Percentiles rank a stretch among this genome's conserved stretches.
These are phyloP conservation scores for Herpetotheres cachinnans DNA, from an alignment of 2,113 vertebrate species.

Conservation along the genomic window DNA sequence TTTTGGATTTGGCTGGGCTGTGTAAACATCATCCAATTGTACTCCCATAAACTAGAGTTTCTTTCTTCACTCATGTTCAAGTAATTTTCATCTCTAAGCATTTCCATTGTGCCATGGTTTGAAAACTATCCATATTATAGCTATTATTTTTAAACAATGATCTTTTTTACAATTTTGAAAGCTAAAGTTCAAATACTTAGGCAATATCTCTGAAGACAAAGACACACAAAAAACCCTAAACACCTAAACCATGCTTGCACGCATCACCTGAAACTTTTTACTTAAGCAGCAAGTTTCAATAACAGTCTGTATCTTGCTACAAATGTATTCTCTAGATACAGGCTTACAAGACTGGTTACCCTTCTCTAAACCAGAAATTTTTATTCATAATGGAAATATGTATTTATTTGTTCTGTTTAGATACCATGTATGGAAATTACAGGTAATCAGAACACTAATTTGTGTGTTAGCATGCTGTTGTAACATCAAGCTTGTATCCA, in stretches of 20 bases:
- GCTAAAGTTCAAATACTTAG: not conserved
- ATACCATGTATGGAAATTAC: not conserved
- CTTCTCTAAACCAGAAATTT: not conserved
- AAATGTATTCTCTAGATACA: not conserved
- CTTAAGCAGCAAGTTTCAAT: not conserved
- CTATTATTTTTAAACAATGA: not conserved
- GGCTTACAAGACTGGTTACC: not conserved
- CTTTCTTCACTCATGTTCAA: not conserved
- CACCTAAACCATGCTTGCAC: not conserved
- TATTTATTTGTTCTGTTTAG: not conserved
- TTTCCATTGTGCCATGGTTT: not conserved
- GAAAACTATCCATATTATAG: not conserved
- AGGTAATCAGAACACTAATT: not conserved
- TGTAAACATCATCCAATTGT: not conserved
- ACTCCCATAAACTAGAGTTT: not conserved
- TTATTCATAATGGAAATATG: not conserved
- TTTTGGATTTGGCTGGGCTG: not conserved
- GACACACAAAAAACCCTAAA: accelerated
- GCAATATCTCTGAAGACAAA: not conserved
- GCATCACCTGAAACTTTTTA: not conserved
- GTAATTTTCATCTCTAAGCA: not conserved
- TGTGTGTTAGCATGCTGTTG: not conserved
- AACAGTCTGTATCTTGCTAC: not conserved
- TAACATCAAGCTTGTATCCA: not conserved
- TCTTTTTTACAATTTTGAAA: not conserved